Evolutionary conservation across 2,888 invertebrate genomes (phyloP), one percentile per base, ranked within the genome.

Genomic region (Phyllotreta cruciferae): DNA sequence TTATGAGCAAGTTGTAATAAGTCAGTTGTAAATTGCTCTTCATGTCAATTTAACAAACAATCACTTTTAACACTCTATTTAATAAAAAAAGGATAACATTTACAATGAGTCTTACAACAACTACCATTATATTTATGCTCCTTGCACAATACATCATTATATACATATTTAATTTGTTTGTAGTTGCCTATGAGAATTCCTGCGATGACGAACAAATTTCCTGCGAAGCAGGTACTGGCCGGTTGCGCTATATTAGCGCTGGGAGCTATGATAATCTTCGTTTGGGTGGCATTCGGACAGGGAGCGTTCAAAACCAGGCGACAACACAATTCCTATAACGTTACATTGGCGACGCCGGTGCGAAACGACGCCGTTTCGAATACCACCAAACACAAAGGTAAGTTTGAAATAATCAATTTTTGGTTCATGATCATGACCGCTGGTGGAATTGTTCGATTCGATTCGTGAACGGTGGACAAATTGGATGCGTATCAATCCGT

Each of bases 261-360:
- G 63, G 70, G 76, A 57, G 74, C 77, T 13, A 70, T 79, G 10
- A 74, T 80, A 41, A 73, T 75, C 35, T 70, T 78, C n/a, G 75
- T 80, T 62, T 80, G 80, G 80, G 76, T 79, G 68, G 75, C 77
- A 68, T 75, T 79, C 60, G 74, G 74, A 53, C 75, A 77, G 57
- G 77, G 78, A 5, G 69, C 74, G n/a, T 76, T 76, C 67, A 66
- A 45, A 36, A 64, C 42, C 34, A 65, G 66, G 47, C 60, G 50
- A 24, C 63, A 66, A 42, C 56, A 42, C 37, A 50, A 37, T n/a
- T 41, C 55, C 13, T 24, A 64, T 37, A 68, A 66, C 53, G 35
- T 52, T 6, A 62, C 62, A 11, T 62, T 42, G 13, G 11, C 63
- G 3, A 41, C 34, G 9, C 37, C 42, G 47, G 53, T 55, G 54